phyloP scores from a whole-genome alignment of 2,113 vertebrate species.

The Heterochromis multidens region DNA sequence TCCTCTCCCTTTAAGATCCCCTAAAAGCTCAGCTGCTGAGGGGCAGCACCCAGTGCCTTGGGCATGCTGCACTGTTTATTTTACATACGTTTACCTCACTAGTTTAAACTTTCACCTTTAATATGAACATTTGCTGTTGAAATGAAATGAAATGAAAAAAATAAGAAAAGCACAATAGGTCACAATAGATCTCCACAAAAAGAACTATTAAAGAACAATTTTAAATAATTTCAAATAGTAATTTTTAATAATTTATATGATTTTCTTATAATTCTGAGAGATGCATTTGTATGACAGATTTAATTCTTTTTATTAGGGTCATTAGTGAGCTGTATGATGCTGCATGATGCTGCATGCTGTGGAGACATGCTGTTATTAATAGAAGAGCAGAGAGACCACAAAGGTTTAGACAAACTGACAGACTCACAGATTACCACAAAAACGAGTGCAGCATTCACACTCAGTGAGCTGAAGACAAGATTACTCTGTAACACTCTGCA shows the following conservation, averaged over 20 bases:
- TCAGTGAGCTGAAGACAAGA: not conserved
- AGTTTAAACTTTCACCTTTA: accelerated
- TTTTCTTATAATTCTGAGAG: not conserved
- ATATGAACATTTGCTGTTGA: not conserved
- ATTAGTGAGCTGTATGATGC: no score
- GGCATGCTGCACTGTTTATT: not conserved
- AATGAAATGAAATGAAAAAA: no score
- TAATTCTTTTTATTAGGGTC: no score
- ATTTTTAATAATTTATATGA: no score
- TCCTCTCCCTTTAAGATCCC: not conserved
- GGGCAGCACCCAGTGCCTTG: accelerated
- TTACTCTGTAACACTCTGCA: no score
- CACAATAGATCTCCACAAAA: not conserved
- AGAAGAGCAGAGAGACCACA: not conserved
- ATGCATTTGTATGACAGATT: not conserved
- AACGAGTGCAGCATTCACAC: not conserved
- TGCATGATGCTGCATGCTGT: no score
- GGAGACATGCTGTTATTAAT: not conserved
- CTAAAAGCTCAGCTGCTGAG: not conserved
- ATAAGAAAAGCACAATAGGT: no score
- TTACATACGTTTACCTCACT: not conserved
- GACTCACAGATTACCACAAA: not conserved
- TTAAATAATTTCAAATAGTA: no score
- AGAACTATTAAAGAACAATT: not conserved
- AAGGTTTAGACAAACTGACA: not conserved